Percentiles rank a stretch among this genome's conserved stretches.
These are phyloP conservation scores for Eubasilissa regina DNA, from an alignment of 1,140 invertebrate species.

Conservation along the genomic window DNA sequence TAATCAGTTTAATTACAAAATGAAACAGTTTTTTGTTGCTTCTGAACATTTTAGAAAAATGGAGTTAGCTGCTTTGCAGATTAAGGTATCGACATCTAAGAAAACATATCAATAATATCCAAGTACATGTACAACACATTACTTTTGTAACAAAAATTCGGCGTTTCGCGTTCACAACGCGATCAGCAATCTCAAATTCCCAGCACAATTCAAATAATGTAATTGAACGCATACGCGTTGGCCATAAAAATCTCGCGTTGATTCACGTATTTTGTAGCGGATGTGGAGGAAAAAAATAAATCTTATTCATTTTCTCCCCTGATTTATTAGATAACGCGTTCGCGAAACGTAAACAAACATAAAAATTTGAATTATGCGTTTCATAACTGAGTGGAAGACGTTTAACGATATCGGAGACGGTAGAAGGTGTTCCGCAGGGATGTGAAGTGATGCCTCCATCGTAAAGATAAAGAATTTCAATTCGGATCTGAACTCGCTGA, in stretches of 20 bases:
- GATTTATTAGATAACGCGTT: slow-evolving; percentile 38
- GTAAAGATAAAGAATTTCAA: slow-evolving; percentile 50
- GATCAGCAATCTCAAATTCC: slow-evolving; percentile 30
- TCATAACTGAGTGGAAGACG: slow-evolving; percentile 42
- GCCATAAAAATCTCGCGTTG: slow-evolving; percentile 10
- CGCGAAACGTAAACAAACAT: slow-evolving; percentile 45
- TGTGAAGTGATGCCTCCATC: background rate
- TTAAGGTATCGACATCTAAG: too few species aligned
- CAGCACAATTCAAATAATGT: slow-evolving; percentile 24
- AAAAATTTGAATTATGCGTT: slow-evolving; percentile 46
- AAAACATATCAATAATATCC: too few species aligned
- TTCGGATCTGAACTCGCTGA: slow-evolving; percentile 23
- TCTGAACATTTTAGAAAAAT: too few species aligned
- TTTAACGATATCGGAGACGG: slow-evolving; percentile 40
- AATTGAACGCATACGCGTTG: slow-evolving; percentile 17
- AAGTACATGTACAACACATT: too few species aligned
- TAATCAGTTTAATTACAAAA: too few species aligned
- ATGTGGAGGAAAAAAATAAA: slow-evolving; percentile 17
- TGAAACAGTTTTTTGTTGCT: too few species aligned
- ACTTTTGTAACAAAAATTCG: too few species aligned
- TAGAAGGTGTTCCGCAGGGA: slow-evolving; percentile 20
- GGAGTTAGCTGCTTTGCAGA: too few species aligned
- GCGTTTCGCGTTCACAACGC: background rate
- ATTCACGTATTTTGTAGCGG: slow-evolving; percentile 22
- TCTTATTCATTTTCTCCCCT: slow-evolving; percentile 18